Conservation (phyloP, 2,797 vertebrate species). For the Phrynocephalus forsythii region DNA sequence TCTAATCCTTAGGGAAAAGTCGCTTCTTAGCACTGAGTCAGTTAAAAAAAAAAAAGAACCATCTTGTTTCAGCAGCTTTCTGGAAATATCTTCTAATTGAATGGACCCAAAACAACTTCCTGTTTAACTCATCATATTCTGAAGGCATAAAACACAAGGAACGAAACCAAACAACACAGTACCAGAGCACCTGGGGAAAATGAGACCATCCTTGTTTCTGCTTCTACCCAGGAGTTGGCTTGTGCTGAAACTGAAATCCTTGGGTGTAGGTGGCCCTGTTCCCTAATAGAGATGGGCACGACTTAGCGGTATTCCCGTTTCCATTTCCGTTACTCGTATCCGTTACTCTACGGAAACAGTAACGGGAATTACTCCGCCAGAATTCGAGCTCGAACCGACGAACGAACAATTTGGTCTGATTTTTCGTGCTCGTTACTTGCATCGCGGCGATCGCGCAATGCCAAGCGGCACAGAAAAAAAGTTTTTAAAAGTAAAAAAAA, state of each 20-base stretch:
- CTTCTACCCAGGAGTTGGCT: background rate
- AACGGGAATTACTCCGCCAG: too few species aligned
- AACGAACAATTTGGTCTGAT: too few species aligned
- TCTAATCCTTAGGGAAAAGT: background rate
- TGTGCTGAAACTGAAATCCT: background rate
- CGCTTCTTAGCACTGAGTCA: conserved; percentile 26
- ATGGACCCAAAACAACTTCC: background rate
- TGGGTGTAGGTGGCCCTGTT: background rate
- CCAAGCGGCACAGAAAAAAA: too few species aligned
- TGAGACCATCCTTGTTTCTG: background rate
- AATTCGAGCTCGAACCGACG: too few species aligned
- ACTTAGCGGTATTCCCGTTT: too few species aligned
- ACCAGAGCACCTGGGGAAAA: background rate
- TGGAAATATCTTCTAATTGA: conserved; percentile 26
- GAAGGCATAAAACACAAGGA: background rate
- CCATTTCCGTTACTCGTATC: too few species aligned
- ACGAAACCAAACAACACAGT: background rate
- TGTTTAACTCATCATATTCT: background rate
- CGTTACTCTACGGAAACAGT: too few species aligned
- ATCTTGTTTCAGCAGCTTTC: conserved; percentile 45
- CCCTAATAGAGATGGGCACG: too few species aligned
- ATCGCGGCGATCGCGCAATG: too few species aligned
- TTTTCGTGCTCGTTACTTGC: too few species aligned
- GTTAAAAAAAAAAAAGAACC: too few species aligned
- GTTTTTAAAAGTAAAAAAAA: too few species aligned